Percentiles rank a stretch among this genome's conserved stretches.
Evolutionary conservation across 2,113 vertebrate genomes (phyloP).

Genomic region (Phalacrocorax aristotelis): DNA sequence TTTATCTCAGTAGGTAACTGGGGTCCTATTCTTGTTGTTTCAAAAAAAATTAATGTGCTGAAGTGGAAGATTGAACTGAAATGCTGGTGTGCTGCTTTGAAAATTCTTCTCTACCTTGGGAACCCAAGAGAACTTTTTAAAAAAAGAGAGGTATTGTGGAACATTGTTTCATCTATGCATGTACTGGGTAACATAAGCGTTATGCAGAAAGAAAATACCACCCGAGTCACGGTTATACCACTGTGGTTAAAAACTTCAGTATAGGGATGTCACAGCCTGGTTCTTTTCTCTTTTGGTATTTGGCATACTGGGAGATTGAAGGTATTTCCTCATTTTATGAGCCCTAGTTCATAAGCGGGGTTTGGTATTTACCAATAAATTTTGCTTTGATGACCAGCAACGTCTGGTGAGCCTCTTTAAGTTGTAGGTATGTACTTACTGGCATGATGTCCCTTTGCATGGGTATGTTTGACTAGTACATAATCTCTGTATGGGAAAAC

Average conservation of each 20-base stretch:
- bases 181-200: background rate
- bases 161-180: background rate
- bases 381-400: background rate
- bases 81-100: slow-evolving; percentile 89
- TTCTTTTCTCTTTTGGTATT: background rate
- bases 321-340: background rate
- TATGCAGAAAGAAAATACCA: background rate
- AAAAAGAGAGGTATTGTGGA: slow-evolving; percentile 77
- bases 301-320: background rate
- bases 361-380: background rate
- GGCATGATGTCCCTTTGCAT: background rate
- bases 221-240: background rate
- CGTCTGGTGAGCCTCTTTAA: background rate
- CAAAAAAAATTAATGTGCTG: slow-evolving; percentile 81
- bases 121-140: slow-evolving; percentile 76
- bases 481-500: background rate
- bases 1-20: slow-evolving; percentile 77
- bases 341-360: background rate
- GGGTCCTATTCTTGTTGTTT: slow-evolving; percentile 87
- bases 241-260: background rate
- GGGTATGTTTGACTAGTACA: background rate
- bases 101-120: slow-evolving; percentile 84
- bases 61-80: slow-evolving; percentile 89
- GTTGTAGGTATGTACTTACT: background rate
- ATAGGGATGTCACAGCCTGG: background rate